A percentile compares a stretch with the other conserved stretches of the same genome.
Evolutionary conservation across 2,797 vertebrate species (phyloP).

Genomic region (Argentina silus): DNA sequence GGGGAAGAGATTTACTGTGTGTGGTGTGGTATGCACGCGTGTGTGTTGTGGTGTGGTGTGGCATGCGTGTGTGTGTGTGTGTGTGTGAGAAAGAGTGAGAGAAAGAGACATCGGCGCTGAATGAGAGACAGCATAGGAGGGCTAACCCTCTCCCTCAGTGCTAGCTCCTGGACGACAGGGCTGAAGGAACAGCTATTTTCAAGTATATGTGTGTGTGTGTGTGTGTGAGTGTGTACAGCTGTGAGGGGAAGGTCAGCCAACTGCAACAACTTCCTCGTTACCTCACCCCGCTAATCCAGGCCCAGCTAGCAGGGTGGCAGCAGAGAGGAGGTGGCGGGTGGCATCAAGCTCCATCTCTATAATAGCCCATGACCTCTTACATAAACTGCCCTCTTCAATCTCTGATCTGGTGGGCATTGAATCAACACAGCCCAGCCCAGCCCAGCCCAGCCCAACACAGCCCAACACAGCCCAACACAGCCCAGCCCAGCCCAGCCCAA

Average conservation of each 20-base stretch:
- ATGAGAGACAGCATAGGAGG: not conserved
- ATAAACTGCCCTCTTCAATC: constrained; percentile 12
- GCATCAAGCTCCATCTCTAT: constrained; percentile 38
- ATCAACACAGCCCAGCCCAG: constrained; percentile 1
- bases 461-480: too few relatives aligned
- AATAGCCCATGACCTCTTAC: constrained; percentile 28
- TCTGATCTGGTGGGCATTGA: constrained; percentile 15
- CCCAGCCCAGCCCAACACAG: too few relatives aligned
- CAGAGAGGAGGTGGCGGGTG: constrained; percentile 43
- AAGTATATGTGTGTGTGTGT: constrained; percentile 17
- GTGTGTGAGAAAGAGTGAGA: not conserved
- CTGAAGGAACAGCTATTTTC: constrained; percentile 52
- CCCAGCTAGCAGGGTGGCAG: constrained; percentile 32
- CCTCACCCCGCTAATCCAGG: constrained; percentile 36
- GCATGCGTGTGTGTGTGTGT: not conserved
- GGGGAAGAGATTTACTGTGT: constrained; percentile 5
- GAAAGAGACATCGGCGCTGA: not conserved
- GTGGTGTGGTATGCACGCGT: not conserved
- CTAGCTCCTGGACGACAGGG: not conserved
- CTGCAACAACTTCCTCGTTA: constrained; percentile 60
- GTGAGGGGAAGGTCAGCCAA: constrained; percentile 46
- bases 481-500: not conserved
- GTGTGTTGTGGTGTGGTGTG: constrained; percentile 3
- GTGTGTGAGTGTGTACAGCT: constrained; percentile 38
- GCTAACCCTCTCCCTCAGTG: too few relatives aligned